These are phyloP conservation scores for Notocelia uddmanniana DNA, from an alignment of 2,888 invertebrate genomes.

Conservation along the genomic window DNA sequence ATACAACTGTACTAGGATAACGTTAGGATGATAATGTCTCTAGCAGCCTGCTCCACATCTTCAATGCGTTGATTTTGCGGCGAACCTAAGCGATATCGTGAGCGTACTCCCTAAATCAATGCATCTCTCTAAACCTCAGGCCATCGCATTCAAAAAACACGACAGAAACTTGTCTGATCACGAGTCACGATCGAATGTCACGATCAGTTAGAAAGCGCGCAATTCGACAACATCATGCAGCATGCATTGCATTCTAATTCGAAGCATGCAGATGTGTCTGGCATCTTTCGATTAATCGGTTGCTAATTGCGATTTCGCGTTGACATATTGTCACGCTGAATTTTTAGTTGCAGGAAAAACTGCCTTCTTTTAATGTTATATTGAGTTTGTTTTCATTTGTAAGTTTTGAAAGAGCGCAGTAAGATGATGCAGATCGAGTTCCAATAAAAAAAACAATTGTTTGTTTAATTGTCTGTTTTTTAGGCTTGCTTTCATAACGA, in stretches of 20 bases:
- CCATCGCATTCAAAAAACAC: slow-evolving; percentile 8
- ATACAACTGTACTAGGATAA: too few species aligned
- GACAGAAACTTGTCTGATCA: neutral
- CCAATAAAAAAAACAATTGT: too few species aligned
- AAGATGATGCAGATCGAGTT: too few species aligned
- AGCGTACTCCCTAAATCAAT: too few species aligned
- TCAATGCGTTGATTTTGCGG: too few species aligned
- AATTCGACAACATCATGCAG: slow-evolving; percentile 9
- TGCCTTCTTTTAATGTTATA: neutral
- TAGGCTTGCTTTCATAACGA: too few species aligned
- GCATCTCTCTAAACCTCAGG: neutral
- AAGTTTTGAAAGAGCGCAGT: neutral
- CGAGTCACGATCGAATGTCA: slow-evolving; percentile 31
- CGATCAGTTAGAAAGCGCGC: slow-evolving; percentile 25
- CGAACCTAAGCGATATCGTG: too few species aligned
- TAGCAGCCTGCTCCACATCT: too few species aligned
- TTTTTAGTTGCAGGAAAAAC: neutral
- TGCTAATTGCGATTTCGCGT: slow-evolving; percentile 32
- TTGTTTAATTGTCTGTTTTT: too few species aligned
- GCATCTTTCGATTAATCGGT: slow-evolving; percentile 9
- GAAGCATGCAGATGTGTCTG: slow-evolving; percentile 33
- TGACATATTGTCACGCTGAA: slow-evolving; percentile 26
- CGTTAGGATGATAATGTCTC: too few species aligned
- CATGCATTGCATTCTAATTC: slow-evolving; percentile 13
- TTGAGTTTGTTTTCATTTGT: neutral